Evolutionary conservation across 1,140 invertebrate genomes (phyloP), one percentile per base, ranked within the genome.

Genomic region (Atopsyche davidsoni): DNA sequence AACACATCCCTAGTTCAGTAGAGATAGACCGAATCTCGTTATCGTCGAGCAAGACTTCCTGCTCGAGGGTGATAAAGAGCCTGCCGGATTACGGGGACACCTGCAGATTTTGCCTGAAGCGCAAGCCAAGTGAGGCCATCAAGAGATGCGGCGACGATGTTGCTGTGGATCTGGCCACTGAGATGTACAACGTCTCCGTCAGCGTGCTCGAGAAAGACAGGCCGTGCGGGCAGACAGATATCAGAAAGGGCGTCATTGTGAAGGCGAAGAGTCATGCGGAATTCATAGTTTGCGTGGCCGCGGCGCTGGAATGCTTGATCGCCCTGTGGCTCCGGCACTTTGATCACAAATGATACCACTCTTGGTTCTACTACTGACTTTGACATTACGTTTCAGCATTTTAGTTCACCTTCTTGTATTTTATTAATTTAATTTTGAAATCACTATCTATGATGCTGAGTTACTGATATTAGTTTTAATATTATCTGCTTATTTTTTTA

Each of bases 231-330:
- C 16, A 25, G 22, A 43, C 25, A 24, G 48, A 7, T 28, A 28
- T 7, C n/a, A 28, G 24, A 28, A 56, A 51, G 13, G 40, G 50
- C 25, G 43, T 46, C 46, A 49, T 46, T 14, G 23, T 49, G 40
- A 43, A 35, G 14, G 22, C 18, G 17, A 40, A 28, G 16, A 40
- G 31, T 25, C 35, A 34, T 7, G 34, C 55, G 2, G 55, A 58
- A 24, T 53, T 58, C 38, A 39, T 53, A 4, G 55, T 58, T 32
- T 58, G 55, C 43, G 39, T 53, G 14, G 51, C 43, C 4, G 55
- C 55, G 2, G 55, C 55, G 18, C 24, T 58, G n/a, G 55, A 58
- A 47, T 53, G 55, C 38, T 35, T 58, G 17, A 51, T 58, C 16
- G 46, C 55, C 23, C 22, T 58, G 36, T 53, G 46, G 46, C 48